Evolutionary conservation across 2,888 invertebrate genomes (phyloP), one percentile per base, ranked within the genome.

Genomic region (Meteorus cinctellus): DNA sequence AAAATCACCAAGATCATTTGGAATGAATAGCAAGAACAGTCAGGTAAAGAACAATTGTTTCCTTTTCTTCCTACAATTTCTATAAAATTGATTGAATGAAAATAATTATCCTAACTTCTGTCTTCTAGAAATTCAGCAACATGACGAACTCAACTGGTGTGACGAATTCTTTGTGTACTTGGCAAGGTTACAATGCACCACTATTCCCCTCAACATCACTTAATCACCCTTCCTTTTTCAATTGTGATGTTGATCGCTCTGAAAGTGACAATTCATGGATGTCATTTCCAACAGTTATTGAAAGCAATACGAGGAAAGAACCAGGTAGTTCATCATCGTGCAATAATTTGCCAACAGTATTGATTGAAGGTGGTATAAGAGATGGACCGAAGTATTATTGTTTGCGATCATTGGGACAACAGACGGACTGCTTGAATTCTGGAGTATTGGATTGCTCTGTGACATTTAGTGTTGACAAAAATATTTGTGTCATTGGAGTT

Each of bases 381-480:
- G 81, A 86, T 67, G 84, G 83, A 69, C 82, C 83, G 10, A 94
- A 94, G 88, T 92, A 93, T 81, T 94, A 94, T 88, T 95, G 95
- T 89, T 92, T 92, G 80, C 91, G 95, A 59, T 91, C 93, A 60
- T 91, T 94, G 70, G 90, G 93, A 16, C 93, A 93, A 81, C 93
- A 93, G 84, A 94, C 94, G 0, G 94, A 95, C 86, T 94, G 94
- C 83, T 92, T 94, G 84, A 96, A 96, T 88, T 93, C 93, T 19
- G 94, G 94, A 82, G 94, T 94, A 34, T 91, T 96, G 67, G 96
- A 96, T 87, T 95, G 95, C 86, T 94, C 94, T 16, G 92, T 96
- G 36, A 95, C 95, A 2, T 96, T 96, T 88, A 94, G 94, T 85
- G 96, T 95, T 67, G 95, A 96, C 86, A 94, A 94, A 86, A 95